phyloP scores from a whole-genome alignment of 2,797 vertebrate genomes.

The Triplophysa bombifrons region DNA sequence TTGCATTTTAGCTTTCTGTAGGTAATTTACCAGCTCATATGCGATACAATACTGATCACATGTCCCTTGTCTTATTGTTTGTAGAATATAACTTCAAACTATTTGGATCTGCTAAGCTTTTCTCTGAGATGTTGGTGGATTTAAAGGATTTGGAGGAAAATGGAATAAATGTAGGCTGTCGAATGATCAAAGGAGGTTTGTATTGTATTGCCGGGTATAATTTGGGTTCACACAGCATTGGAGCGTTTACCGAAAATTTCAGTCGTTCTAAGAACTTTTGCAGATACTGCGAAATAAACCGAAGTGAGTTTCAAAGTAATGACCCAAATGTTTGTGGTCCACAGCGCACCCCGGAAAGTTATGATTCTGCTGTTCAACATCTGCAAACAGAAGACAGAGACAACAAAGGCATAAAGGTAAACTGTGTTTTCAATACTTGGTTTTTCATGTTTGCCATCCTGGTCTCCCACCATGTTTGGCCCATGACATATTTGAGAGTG shows the following conservation, averaged over 20 bases:
- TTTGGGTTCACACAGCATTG: too few species aligned
- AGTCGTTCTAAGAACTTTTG: too few species aligned
- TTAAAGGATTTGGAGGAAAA: conserved; percentile 39
- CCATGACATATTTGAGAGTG: too few species aligned
- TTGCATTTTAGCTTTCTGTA: conserved; percentile 8
- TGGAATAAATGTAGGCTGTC: background rate
- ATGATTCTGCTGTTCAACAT: conserved; percentile 6
- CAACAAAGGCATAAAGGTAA: background rate
- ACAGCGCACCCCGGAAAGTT: conserved; percentile 13
- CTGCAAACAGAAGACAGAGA: conserved; percentile 8
- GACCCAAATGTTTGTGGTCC: conserved; percentile 39
- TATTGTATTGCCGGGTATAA: too few species aligned
- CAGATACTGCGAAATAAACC: background rate
- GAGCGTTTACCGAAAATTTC: too few species aligned
- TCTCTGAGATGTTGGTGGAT: conserved; percentile 9
- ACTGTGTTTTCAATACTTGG: too few species aligned
- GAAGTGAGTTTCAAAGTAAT: background rate
- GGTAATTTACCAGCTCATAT: conserved; percentile 14
- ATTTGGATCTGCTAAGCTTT: conserved; percentile 15
- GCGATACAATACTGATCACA: conserved; percentile 20
- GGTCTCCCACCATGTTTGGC: too few species aligned
- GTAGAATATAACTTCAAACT: background rate
- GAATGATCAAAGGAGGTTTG: background rate
- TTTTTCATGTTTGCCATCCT: too few species aligned
- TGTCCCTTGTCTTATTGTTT: conserved; percentile 19